phyloP scores from a whole-genome alignment of 2,113 vertebrate genomes.

The Mobula hypostoma region DNA sequence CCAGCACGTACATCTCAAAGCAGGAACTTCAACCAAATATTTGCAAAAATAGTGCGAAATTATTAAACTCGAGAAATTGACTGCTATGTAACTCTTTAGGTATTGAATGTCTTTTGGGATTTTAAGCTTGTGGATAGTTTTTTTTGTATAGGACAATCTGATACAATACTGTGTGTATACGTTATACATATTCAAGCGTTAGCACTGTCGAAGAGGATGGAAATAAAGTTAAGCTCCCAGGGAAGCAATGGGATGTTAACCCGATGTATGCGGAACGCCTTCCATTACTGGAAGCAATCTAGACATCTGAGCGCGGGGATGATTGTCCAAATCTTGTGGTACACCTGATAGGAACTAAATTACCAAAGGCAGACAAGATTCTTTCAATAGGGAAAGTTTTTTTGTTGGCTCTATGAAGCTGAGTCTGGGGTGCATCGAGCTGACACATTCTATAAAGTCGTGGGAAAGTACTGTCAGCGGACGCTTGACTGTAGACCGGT shows the following conservation, averaged over 20 bases:
- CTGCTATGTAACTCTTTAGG: conserved; percentile 8
- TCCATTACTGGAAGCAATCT: neutral
- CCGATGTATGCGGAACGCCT: neutral
- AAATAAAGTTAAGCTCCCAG: neutral
- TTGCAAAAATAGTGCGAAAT: conserved; percentile 30
- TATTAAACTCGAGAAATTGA: conserved; percentile 34
- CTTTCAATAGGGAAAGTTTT: neutral
- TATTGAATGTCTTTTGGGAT: conserved; percentile 10
- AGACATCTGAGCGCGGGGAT: neutral
- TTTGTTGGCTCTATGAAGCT: neutral
- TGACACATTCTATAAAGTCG: neutral
- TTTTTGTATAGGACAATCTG: neutral
- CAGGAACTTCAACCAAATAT: conserved; percentile 15
- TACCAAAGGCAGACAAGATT: neutral
- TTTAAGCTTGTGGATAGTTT: neutral
- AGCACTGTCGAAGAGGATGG: neutral
- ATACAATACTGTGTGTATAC: too few species aligned
- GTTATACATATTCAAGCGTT: too few species aligned
- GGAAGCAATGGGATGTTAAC: neutral
- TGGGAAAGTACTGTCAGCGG: neutral
- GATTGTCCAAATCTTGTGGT: neutral
- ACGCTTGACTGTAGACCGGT: neutral
- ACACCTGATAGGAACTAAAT: neutral
- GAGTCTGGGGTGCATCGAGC: neutral
- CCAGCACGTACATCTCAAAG: neutral